These are phyloP conservation scores for Uloborus diversus DNA, from an alignment of 1,140 invertebrate genomes.

Conservation along the genomic window DNA sequence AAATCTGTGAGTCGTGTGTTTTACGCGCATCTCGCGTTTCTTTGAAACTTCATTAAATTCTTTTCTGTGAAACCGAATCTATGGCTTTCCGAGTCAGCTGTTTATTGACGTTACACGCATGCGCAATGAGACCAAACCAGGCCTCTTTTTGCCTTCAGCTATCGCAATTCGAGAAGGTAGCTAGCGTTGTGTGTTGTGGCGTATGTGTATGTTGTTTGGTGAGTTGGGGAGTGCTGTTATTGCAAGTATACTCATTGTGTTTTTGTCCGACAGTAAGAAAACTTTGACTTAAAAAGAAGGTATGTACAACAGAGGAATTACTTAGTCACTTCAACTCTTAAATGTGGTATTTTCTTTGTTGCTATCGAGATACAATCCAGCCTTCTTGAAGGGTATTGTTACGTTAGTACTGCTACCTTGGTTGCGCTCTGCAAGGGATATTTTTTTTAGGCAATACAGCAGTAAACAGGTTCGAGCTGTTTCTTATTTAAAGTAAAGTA, in stretches of 20 bases:
- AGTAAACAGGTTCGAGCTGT: background rate
- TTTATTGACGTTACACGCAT: conserved; percentile 28
- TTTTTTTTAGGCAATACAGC: background rate
- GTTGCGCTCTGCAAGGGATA: background rate
- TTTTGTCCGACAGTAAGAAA: no score
- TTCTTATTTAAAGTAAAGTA: background rate
- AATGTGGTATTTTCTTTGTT: background rate
- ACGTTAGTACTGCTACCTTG: conserved; percentile 21
- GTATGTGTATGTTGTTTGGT: background rate
- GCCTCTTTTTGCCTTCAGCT: background rate
- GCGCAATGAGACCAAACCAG: conserved; percentile 7
- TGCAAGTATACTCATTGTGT: no score
- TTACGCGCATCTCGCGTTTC: no score
- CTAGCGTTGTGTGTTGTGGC: conserved; percentile 9
- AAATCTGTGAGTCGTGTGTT: no score
- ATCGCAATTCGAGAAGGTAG: background rate
- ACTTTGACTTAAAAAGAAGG: background rate
- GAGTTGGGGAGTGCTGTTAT: no score
- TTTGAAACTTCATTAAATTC: no score
- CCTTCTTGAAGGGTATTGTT: conserved; percentile 38
- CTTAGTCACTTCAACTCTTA: background rate
- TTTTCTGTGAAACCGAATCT: background rate
- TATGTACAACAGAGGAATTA: background rate
- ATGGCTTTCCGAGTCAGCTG: conserved; percentile 27
- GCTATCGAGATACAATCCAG: background rate